Evolutionary conservation across 2,888 invertebrate species (phyloP), one percentile per base, ranked within the genome.

Genomic region (Helicoverpa assulta): DNA sequence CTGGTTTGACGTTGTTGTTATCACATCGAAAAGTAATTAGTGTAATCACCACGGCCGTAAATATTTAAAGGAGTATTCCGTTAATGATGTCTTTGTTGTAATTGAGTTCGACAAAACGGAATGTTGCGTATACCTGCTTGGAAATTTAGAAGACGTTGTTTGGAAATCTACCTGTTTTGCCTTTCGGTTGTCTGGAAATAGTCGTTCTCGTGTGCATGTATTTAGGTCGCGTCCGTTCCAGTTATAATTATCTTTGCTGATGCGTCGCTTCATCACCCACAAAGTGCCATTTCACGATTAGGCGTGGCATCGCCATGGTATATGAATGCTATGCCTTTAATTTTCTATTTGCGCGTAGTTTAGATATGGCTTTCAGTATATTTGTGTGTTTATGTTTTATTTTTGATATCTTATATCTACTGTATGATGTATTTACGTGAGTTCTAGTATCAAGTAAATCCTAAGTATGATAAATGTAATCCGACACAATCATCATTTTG

Each of bases 161-260:
- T 92, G 89, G 85, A 90, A 90, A 92, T 86, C 82, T 90, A 93
- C 92, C 93, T 93, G 92, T 88, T 88, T 88, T 90, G 90, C 89
- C 88, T 91, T 90, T 85, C 89, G 80, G 86, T 88, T 86, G 88
- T 90, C 90, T 93, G 89, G 87, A 93, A 94, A 94, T 94, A 93
- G 91, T 89, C 87, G 86, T 90, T 88, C 90, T 90, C 90, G 89
- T 92, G 89, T 89, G 86, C 82, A 82, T 83, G 92, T 89, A 95
- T 95, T 92, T 92, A 87, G 94, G 95, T 94, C 94, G 92, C 86
- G 89, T 89, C 89, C 88, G 74, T 65, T 82, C 88, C 87, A 88
- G 91, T 90, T 93, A 93, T 92, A 93, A 92, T 92, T 93, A 93
- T 94, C 90, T 91, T 89, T 88, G 87, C 85, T 86, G 90, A 91